Base-by-base conservation (phyloP, 2,113 vertebrate genomes). In the Xyrauchen texanus region DNA sequence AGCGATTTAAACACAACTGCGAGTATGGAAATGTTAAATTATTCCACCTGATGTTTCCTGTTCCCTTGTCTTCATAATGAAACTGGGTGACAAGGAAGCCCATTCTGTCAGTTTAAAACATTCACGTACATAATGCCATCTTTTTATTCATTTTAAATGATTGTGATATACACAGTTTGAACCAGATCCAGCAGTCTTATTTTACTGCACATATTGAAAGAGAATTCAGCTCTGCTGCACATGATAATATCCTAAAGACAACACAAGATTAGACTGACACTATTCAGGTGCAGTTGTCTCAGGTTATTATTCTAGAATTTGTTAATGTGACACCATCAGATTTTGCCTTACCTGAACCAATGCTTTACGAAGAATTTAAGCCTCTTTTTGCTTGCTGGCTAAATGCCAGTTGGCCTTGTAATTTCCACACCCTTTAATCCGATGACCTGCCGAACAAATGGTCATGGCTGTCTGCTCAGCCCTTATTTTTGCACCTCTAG, bases 321-420 rank as follows among this genome's bases (percentile, higher is more conserved):
- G 70, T 73, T 74, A 63, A 12, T 79, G 51, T 76, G 34, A 46
- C n/a, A 65, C 11, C 34, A 53, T 79, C 57, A 64, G 21, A 46
- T 64, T 67, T 63, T 73, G 21, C 49, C 52, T 75, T 16, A 8
- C 68, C 47, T 45, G 11, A 12, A 49, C 4, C 51, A 49, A 51
- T 42, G 13, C 51, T 68, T 65, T 64, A 79, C 66, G 62, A 68
- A 89, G 21, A 34, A 34, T 86, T 85, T 88, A 92, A 91, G 86
- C 83, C 86, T 84, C 74, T 85, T 86, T 68, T 69, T 34, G 82
- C 86, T 85, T 83, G 74, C 80, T 72, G 78, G 84, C 80, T 71
- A 90, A 88, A 86, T 87, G 88, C 80, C 89, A 91, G 79, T 86
- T 91, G 90, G 90, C 89, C 84, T 44, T 79, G 78, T 63, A 76